Evolutionary conservation across 2,888 invertebrate species (phyloP).

Genomic region (Mimumesa dahlbomi): DNA sequence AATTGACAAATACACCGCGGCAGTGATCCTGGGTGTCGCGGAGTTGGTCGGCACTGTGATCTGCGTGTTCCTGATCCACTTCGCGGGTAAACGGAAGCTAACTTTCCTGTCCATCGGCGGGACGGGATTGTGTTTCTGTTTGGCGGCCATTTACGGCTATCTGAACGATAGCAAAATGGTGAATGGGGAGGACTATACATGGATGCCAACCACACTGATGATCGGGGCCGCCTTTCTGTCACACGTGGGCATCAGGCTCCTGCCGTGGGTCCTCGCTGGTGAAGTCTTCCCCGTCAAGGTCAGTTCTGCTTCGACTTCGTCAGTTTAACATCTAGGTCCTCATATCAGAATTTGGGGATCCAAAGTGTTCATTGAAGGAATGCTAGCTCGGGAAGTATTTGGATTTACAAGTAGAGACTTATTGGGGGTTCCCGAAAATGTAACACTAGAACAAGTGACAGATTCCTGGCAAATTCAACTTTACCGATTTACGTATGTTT

Average conservation of each 20-base stretch:
- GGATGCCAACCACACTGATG: constrained; percentile 87
- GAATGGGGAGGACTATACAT: constrained; percentile 74
- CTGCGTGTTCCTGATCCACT: constrained; percentile 86
- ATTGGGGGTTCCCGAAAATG: no score
- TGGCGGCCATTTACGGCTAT: constrained; percentile 83
- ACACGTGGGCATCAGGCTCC: constrained; percentile 86
- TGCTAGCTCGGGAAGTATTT: no score
- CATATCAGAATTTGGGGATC: no score
- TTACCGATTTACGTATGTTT: no score
- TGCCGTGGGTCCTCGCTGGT: constrained; percentile 91
- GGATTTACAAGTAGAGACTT: no score
- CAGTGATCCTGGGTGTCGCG: constrained; percentile 86
- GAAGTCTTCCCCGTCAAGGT: constrained; percentile 83
- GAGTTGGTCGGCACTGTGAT: constrained; percentile 86
- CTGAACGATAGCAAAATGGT: constrained; percentile 56
- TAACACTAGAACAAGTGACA: no score
- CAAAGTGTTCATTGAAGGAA: no score
- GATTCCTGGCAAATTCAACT: no score
- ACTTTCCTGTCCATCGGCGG: constrained; percentile 86
- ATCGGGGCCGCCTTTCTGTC: constrained; percentile 86
- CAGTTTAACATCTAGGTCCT: no score
- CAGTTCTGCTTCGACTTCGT: no score
- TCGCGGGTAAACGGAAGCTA: constrained; percentile 87
- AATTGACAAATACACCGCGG: constrained; percentile 88
- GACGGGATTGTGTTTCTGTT: constrained; percentile 85